A percentile compares a stretch with the other conserved stretches of the same genome.
Evolutionary conservation across 2,888 invertebrate species (phyloP).

Genomic region (Coleophora deauratella): DNA sequence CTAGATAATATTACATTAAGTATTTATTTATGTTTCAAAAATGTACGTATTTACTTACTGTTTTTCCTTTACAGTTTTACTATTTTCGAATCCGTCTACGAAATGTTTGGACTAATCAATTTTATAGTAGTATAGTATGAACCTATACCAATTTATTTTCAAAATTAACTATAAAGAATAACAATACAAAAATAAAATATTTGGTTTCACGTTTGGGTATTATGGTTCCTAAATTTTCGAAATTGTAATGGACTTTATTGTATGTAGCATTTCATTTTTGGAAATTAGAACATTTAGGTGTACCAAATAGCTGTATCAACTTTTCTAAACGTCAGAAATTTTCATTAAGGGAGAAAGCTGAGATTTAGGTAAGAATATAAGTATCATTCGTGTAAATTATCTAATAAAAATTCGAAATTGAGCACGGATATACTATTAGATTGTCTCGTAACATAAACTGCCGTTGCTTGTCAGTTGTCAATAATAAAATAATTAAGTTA

Average conservation of each 20-base stretch:
- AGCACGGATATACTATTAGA: constrained; percentile 71
- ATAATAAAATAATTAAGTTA: constrained; percentile 48
- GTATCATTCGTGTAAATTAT: constrained; percentile 58
- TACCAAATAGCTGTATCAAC: constrained; percentile 72
- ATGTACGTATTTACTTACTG: constrained; percentile 48
- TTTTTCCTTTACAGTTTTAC: constrained; percentile 56
- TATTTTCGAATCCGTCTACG: constrained; percentile 70
- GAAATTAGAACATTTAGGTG: constrained; percentile 67
- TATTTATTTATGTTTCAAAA: constrained; percentile 56
- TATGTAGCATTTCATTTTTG: constrained; percentile 70
- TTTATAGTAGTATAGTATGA: constrained; percentile 50
- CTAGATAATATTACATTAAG: constrained; percentile 54
- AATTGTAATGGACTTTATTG: constrained; percentile 74
- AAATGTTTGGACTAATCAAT: constrained; percentile 62
- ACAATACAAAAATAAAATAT: constrained; percentile 51
- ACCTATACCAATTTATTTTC: constrained; percentile 67
- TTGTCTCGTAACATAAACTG: constrained; percentile 61
- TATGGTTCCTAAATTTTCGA: constrained; percentile 75
- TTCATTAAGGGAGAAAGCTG: constrained; percentile 58
- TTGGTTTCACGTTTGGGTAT: constrained; percentile 73
- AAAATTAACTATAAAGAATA: constrained; percentile 57
- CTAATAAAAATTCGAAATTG: constrained; percentile 52
- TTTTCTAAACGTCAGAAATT: constrained; percentile 66
- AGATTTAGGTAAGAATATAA: constrained; percentile 61
- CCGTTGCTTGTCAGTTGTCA: constrained; percentile 58